Percentiles rank a stretch among this genome's conserved stretches.
phyloP scores from a whole-genome alignment of 2,113 vertebrate species.

The Hyaena hyaena region DNA sequence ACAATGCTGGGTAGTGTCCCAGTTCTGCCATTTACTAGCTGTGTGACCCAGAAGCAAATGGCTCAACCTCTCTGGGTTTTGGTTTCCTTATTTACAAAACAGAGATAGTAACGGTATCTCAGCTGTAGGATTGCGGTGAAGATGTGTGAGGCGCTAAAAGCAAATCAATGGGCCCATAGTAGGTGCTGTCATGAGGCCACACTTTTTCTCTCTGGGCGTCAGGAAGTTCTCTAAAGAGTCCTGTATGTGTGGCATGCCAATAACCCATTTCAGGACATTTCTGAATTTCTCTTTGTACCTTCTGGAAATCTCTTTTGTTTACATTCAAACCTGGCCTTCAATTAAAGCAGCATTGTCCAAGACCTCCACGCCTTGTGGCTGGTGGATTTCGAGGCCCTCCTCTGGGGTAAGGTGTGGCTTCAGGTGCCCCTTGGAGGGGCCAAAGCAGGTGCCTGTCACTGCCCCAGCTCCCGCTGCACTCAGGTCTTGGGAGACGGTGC shows the following conservation, averaged over 20 bases:
- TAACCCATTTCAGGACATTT: neutral
- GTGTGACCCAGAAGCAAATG: neutral
- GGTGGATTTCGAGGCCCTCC: neutral
- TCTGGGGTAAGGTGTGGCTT: neutral
- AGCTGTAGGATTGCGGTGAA: neutral
- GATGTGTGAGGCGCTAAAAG: neutral
- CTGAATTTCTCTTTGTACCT: neutral
- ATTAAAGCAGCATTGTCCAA: neutral
- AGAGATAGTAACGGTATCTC: neutral
- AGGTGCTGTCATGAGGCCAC: neutral
- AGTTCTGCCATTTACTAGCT: neutral
- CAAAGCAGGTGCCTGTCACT: neutral
- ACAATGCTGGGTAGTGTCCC: neutral
- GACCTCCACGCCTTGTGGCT: neutral
- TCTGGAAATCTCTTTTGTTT: neutral
- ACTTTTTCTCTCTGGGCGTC: neutral
- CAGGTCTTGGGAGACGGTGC: neutral
- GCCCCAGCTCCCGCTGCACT: neutral
- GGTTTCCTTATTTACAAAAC: conserved; percentile 7
- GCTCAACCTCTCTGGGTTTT: neutral
- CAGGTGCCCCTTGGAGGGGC: fast-evolving
- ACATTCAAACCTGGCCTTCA: neutral
- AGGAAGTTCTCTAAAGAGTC: neutral
- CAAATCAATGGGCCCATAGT: neutral
- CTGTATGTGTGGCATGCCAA: neutral